Conservation (phyloP, 2,113 vertebrate species). For the Boulengeromyrus knoepffleri region DNA sequence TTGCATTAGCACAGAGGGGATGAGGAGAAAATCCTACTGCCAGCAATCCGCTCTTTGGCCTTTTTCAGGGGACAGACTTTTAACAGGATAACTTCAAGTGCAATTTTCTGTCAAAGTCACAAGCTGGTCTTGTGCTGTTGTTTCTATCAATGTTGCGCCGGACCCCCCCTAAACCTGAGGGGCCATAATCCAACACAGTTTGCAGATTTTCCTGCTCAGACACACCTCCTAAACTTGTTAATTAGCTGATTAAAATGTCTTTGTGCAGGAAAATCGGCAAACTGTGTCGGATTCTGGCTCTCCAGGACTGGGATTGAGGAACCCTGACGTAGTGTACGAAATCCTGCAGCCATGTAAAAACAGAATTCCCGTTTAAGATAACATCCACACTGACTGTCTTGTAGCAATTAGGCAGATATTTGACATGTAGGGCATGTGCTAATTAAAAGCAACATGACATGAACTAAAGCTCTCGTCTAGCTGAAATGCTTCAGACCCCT, state of each 20-base stretch:
- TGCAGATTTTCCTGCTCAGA: neutral
- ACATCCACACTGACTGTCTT: neutral
- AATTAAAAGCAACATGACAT: constrained; percentile 6
- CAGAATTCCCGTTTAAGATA: neutral
- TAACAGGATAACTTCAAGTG: neutral
- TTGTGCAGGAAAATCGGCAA: neutral
- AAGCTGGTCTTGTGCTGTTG: neutral
- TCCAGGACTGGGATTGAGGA: neutral
- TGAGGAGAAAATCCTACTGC: neutral
- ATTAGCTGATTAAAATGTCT: neutral
- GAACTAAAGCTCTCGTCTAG: neutral
- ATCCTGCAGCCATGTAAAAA: neutral
- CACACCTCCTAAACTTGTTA: neutral
- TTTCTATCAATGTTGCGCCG: neutral
- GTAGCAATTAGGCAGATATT: constrained; percentile 12
- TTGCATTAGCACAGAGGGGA: neutral
- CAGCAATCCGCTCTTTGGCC: neutral
- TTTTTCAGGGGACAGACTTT: neutral
- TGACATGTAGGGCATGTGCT: neutral
- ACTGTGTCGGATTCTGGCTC: neutral
- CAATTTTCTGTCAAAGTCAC: neutral
- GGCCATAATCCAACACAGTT: neutral
- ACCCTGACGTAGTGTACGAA: neutral
- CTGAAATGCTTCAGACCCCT: neutral
- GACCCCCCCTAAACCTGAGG: neutral